A percentile compares a stretch with the other conserved stretches of the same genome.
These are phyloP conservation scores for Octonoba sinensis DNA, from an alignment of 2,888 invertebrate genomes.

Conservation along the genomic window DNA sequence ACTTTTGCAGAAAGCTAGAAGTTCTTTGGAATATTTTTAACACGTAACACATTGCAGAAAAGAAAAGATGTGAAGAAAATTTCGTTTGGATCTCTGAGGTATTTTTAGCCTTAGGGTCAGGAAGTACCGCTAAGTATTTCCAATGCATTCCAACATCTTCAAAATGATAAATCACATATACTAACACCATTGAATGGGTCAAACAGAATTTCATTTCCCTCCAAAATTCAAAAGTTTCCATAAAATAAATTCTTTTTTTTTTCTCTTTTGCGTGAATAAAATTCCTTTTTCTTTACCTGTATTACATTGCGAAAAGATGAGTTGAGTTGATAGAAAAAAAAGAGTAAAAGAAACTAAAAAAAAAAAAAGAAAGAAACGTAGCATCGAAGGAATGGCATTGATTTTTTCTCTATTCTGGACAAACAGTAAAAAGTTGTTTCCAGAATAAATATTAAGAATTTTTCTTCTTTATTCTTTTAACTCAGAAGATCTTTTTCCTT, in stretches of 20 bases:
- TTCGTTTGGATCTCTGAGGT: too few relatives aligned
- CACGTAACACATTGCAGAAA: too few relatives aligned
- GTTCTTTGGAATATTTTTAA: too few relatives aligned
- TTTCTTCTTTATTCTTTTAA: constrained; percentile 17
- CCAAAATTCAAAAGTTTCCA: constrained; percentile 46
- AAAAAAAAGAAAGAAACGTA: constrained; percentile 21
- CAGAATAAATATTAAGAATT: constrained; percentile 51
- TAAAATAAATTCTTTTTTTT: constrained; percentile 38
- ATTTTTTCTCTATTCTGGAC: constrained; percentile 44
- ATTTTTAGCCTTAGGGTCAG: too few relatives aligned
- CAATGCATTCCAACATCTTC: constrained; percentile 18
- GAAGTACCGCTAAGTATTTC: too few relatives aligned
- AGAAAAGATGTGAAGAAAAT: too few relatives aligned
- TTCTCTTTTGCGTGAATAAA: constrained; percentile 13
- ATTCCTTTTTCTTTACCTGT: constrained; percentile 23
- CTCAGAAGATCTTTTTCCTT: constrained; percentile 13
- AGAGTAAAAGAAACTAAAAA: too few relatives aligned
- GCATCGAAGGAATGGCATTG: constrained; percentile 29
- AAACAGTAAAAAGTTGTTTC: constrained; percentile 42
- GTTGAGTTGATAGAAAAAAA: constrained; percentile 33
- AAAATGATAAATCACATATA: constrained; percentile 44
- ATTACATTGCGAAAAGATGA: constrained; percentile 48
- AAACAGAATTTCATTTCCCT: constrained; percentile 53
- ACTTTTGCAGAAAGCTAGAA: too few relatives aligned
- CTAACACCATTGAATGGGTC: constrained; percentile 35